Base-by-base conservation (phyloP, 2,888 invertebrate species). In the Hofmannophila pseudospretella region DNA sequence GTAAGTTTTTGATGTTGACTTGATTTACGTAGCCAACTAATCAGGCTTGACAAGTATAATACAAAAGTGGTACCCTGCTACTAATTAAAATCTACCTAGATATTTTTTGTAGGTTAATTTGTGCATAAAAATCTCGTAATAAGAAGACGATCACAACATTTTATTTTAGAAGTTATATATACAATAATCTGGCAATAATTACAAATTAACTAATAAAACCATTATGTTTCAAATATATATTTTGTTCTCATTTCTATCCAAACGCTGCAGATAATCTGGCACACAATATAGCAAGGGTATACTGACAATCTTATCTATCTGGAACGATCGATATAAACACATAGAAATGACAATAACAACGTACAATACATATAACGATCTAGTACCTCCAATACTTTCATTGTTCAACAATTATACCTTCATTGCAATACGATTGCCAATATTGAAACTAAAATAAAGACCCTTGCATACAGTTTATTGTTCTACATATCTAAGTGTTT, bases 291-390 rank as follows among this genome's bases (percentile, higher is more conserved):
- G 28, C 49, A 50, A 53, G 57, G 54, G 51, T 57, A 58, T 54
- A 57, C 45, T 58, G 57, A 54, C 42, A 44, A 42, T 45, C 33
- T 52, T 64, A 68, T 73, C 65, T 65, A 58, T 54, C 49, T 67
- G 54, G 60, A 56, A 52, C 66, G 51, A 67, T 67, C 71, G 50
- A 50, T 44, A 44, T 38, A 45, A 49, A 45, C 54, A 47, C 41
- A 49, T 51, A 54, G 45, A 51, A 55, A 51, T 59, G 59, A 67
- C 67, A 63, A 54, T 58, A 57, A 45, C 44, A 44, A 42, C 39
- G 3, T 11, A 30, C 4, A 10, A 12, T 5, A 11, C 39, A 7
- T 11, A 30, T 7, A 10, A 12, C 11, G 9, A 11, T 5, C 47
- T 48, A 52, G 45, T 54, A 62, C n/a, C n/a, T n/a, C n/a, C 57